A percentile compares a stretch with the other conserved stretches of the same genome.
Conservation (phyloP, 2,888 invertebrate species). For the Drosophila macrothrix region DNA sequence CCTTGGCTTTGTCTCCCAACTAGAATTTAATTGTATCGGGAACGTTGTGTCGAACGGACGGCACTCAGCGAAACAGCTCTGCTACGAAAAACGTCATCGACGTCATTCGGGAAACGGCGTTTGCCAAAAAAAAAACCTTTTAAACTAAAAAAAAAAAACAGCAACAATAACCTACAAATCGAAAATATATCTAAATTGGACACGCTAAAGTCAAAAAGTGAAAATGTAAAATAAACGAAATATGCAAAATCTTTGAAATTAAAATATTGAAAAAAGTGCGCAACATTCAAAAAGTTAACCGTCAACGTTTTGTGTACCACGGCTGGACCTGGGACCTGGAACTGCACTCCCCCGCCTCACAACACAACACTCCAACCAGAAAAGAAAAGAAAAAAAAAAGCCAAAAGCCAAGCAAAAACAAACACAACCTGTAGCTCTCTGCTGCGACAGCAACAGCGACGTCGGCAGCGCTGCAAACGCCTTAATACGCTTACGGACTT, state of each 20-base stretch:
- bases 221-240: conserved; percentile 58
- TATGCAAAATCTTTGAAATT: neutral
- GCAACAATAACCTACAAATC: conserved; percentile 28
- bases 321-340: conserved; percentile 30
- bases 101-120: conserved; percentile 56
- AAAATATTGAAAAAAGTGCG: neutral
- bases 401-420: conserved; percentile 32
- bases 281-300: conserved; percentile 1
- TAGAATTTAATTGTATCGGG: conserved; percentile 68
- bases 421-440: conserved; percentile 72
- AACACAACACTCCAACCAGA: neutral
- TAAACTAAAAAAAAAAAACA: conserved; percentile 40
- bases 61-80: conserved; percentile 34
- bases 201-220: conserved; percentile 13
- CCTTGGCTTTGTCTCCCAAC: conserved; percentile 17
- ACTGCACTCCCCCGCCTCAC: neutral
- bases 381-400: neutral
- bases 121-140: conserved; percentile 43
- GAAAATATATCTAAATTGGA: conserved; percentile 12
- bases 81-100: conserved; percentile 24
- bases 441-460: conserved; percentile 37
- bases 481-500: conserved; percentile 47
- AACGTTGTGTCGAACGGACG: conserved; percentile 72
- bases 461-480: conserved; percentile 45
- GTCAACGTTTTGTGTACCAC: conserved; percentile 11